These are phyloP conservation scores for Forbesichthys agassizii DNA, from an alignment of 2,113 vertebrate species.

Conservation along the genomic window DNA sequence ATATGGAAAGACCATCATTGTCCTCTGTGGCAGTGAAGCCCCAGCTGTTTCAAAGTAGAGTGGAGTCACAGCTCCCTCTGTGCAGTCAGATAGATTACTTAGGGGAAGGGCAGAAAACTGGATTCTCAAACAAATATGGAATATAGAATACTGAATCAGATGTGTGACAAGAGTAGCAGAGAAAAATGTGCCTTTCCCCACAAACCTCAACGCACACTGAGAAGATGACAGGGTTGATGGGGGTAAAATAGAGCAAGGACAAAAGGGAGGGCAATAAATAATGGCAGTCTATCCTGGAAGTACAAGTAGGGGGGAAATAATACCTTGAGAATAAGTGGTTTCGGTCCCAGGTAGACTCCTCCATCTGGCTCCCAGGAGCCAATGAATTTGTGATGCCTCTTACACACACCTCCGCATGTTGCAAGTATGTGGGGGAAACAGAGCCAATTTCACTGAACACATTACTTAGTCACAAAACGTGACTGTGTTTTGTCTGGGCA, in stretches of 20 bases:
- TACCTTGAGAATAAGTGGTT: conserved; percentile 65
- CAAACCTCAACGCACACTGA: conserved; percentile 38
- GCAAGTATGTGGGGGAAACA: conserved; percentile 46
- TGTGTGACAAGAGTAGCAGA: conserved; percentile 49
- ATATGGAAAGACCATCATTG: conserved; percentile 22
- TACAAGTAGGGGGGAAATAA: conserved; percentile 46
- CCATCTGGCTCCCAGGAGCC: conserved; percentile 59
- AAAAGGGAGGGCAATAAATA: background rate
- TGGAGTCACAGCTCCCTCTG: conserved; percentile 25
- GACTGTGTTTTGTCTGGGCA: too few species aligned
- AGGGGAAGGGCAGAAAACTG: conserved; percentile 39
- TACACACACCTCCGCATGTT: conserved; percentile 39
- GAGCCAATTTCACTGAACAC: conserved; percentile 58
- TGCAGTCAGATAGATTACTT: conserved; percentile 46
- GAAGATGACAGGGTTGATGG: background rate
- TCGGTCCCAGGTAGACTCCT: conserved; percentile 60
- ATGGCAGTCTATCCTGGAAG: conserved; percentile 41
- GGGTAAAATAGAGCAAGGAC: conserved; percentile 13
- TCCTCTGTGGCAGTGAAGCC: conserved; percentile 24
- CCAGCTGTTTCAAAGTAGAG: conserved; percentile 31
- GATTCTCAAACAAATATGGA: conserved; percentile 47
- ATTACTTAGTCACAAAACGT: background rate
- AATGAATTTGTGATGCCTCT: conserved; percentile 69
- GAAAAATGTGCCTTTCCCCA: conserved; percentile 46
- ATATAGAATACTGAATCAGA: conserved; percentile 51